Percentiles rank a stretch among this genome's conserved stretches.
Conservation (phyloP, 2,797 vertebrate genomes). For the Babyrousa celebensis region DNA sequence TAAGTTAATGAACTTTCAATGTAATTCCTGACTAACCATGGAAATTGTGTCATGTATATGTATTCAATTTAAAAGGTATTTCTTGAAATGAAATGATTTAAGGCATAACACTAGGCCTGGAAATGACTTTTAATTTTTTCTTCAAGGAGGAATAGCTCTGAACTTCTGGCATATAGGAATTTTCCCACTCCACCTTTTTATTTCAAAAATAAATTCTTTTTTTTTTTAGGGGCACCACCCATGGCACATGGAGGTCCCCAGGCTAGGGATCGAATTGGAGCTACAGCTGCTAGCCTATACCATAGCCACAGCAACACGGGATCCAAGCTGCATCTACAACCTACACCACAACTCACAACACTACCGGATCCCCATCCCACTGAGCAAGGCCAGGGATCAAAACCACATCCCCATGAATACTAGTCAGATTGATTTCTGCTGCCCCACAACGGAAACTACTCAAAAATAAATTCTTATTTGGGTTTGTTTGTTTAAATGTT, state of each 20-base stretch:
- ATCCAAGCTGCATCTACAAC: too few relatives aligned
- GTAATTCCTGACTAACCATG: constrained; percentile 91
- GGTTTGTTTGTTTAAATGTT: constrained; percentile 52
- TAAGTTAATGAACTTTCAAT: constrained; percentile 92
- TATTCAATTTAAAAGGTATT: constrained; percentile 86
- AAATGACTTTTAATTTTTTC: constrained; percentile 72
- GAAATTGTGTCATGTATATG: constrained; percentile 88
- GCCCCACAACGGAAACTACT: not conserved
- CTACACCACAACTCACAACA: too few relatives aligned
- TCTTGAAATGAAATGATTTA: constrained; percentile 90
- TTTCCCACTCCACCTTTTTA: not conserved
- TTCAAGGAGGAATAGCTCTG: not conserved
- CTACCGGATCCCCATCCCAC: too few relatives aligned
- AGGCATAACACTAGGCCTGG: constrained; percentile 69
- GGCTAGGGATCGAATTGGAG: too few relatives aligned
- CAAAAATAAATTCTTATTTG: constrained; percentile 18
- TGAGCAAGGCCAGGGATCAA: too few relatives aligned
- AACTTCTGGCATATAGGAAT: constrained; percentile 49
- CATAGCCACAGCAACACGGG: too few relatives aligned
- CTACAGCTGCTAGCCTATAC: too few relatives aligned
- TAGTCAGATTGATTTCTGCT: too few relatives aligned
- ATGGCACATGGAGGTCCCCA: too few relatives aligned
- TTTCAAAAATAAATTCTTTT: not conserved
- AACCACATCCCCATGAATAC: too few relatives aligned
- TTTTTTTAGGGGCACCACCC: too few relatives aligned